Evolutionary conservation across 2,113 vertebrate species (phyloP), one percentile per base, ranked within the genome.

Genomic region (Phodopus roborovskii): DNA sequence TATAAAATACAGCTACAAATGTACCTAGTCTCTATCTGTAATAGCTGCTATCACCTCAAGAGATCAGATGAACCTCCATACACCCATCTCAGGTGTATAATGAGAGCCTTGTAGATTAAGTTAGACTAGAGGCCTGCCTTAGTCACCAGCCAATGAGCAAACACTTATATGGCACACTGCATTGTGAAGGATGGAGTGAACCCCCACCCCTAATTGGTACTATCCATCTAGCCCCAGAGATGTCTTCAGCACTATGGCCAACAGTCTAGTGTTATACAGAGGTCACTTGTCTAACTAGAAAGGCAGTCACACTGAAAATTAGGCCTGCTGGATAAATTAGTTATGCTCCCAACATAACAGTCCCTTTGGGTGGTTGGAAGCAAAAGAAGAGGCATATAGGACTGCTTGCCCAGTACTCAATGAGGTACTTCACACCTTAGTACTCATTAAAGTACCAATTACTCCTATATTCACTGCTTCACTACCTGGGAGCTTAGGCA

Each of bases 151-250:
- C 30, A 71, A 75, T 8, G 3, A 11, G 30, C 1, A 10, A 73
- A 39, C 39, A n/a, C 64, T 90, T 2, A 15, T 81, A 74, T 30
- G 33, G 13, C 2, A 42, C 7, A 68, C 24, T 45, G 22, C 60
- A 58, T 22, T 83, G 0, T 64, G 5, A 50, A 60, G 36, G 4
- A 66, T 3, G 3, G 2, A 82, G 10, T 26, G 1, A 77, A 66
- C 3, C 30, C 22, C 11, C 3, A 16, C 0, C 2, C 50, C 0
- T n/a, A 78, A 78, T 0, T 48, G 39, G 12, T 28, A 71, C 2
- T 16, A 16, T 22, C 17, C 9, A 71, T 36, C 33, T 48, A 81
- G 22, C 12, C 36, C 20, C 30, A 75, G n/a, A 62, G 48, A 7
- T 12, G 39, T 89, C 73, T 58, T 70, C 62, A 70, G 45, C 8